These are phyloP conservation scores for Rutpela maculata DNA, from an alignment of 2,888 invertebrate species.

Conservation along the genomic window DNA sequence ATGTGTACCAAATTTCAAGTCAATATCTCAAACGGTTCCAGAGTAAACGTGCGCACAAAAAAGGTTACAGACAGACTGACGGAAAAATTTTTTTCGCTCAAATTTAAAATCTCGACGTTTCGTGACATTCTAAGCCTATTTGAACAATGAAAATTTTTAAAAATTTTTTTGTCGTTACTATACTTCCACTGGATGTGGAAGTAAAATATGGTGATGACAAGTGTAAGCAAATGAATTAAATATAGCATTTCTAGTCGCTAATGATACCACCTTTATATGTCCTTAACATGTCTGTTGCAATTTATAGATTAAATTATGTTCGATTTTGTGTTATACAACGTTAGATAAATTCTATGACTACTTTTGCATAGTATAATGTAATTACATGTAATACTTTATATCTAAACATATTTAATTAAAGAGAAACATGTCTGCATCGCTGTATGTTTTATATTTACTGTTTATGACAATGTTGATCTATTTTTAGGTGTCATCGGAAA, in stretches of 20 bases:
- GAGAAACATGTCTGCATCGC: background rate
- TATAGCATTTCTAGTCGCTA: background rate
- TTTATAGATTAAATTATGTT: constrained; percentile 2
- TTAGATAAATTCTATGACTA: background rate
- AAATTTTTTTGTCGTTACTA: no score
- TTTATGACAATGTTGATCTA: background rate
- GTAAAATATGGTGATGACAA: background rate
- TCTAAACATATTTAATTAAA: background rate
- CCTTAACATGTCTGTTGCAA: background rate
- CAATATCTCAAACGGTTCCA: no score
- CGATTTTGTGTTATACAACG: background rate
- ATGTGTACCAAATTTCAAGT: no score
- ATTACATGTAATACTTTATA: background rate
- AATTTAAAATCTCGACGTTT: no score
- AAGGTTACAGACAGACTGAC: no score
- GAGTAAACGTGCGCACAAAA: no score
- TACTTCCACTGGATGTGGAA: no score
- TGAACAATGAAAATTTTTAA: no score
- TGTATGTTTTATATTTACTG: background rate
- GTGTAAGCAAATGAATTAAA: background rate
- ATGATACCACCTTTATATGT: background rate
- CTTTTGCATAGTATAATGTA: constrained; percentile 2
- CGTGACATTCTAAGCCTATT: no score
- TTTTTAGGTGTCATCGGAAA: background rate
- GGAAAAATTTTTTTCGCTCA: no score